Conservation (phyloP, 2,888 invertebrate genomes). For the Drosophila greeni region DNA sequence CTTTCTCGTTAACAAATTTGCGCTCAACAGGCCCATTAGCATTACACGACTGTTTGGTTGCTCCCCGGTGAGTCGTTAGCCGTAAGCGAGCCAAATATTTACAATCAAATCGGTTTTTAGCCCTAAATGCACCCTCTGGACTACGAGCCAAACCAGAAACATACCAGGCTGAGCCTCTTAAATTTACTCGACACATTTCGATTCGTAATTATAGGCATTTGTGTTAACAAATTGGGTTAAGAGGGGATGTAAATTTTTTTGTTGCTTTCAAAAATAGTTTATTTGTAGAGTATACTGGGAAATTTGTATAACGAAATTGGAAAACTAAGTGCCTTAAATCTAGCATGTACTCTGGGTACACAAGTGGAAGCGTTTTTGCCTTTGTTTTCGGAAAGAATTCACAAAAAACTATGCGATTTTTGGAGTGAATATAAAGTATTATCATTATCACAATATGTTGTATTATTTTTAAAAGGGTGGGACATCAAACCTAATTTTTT, state of each 20-base stretch:
- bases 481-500: too few relatives aligned
- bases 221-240: neutral
- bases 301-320: too few relatives aligned
- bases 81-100: slow-evolving; percentile 56
- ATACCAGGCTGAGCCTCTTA: neutral
- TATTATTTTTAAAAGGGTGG: too few relatives aligned
- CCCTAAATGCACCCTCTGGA: slow-evolving; percentile 54
- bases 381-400: too few relatives aligned
- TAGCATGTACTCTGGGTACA: too few relatives aligned
- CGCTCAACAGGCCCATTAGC: slow-evolving; percentile 42
- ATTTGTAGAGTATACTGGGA: too few relatives aligned
- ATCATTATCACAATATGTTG: too few relatives aligned
- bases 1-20: slow-evolving; percentile 31
- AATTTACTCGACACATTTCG: slow-evolving; percentile 1
- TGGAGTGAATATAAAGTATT: too few relatives aligned
- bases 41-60: slow-evolving; percentile 30
- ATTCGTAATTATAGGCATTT: neutral
- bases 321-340: too few relatives aligned
- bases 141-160: slow-evolving; percentile 22
- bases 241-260: neutral
- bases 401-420: too few relatives aligned
- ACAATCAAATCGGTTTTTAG: slow-evolving; percentile 52
- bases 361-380: too few relatives aligned
- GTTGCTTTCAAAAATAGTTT: too few relatives aligned
- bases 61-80: slow-evolving; percentile 56